Evolutionary conservation across 2,797 vertebrate species (phyloP).

Genomic region (Erethizon dorsatum): DNA sequence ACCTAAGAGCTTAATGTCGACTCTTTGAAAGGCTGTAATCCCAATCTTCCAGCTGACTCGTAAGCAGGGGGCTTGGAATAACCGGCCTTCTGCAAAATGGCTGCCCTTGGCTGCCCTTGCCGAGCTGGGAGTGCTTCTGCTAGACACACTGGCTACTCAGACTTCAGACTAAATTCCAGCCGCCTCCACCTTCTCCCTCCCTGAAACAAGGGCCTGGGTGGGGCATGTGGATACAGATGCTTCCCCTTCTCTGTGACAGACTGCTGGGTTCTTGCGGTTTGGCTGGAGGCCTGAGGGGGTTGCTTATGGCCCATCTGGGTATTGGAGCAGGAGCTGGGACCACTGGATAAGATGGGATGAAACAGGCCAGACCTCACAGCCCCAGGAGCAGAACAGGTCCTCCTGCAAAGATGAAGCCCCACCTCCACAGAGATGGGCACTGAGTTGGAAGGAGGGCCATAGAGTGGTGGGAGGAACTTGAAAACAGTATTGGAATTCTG

Average conservation of each 20-base stretch:
- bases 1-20: background rate
- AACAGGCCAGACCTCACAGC: background rate
- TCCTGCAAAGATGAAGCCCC: background rate
- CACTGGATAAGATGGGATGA: background rate
- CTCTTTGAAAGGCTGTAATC: background rate
- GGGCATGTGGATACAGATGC: background rate
- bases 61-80: conserved; percentile 15
- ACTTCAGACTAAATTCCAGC: conserved; percentile 64
- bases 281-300: background rate
- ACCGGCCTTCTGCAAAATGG: conserved; percentile 41
- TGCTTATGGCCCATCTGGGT: background rate
- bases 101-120: background rate
- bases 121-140: background rate
- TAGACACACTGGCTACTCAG: conserved; percentile 33
- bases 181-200: background rate
- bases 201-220: conserved; percentile 33
- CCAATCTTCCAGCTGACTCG: background rate
- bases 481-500: background rate
- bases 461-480: background rate
- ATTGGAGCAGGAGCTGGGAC: background rate
- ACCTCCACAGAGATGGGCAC: background rate
- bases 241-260: background rate
- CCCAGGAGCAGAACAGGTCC: background rate
- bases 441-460: background rate
- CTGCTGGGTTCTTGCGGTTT: background rate